Evolutionary conservation across 2,797 vertebrate genomes (phyloP), one percentile per base, ranked within the genome.

Genomic region (Hybognathus amarus): DNA sequence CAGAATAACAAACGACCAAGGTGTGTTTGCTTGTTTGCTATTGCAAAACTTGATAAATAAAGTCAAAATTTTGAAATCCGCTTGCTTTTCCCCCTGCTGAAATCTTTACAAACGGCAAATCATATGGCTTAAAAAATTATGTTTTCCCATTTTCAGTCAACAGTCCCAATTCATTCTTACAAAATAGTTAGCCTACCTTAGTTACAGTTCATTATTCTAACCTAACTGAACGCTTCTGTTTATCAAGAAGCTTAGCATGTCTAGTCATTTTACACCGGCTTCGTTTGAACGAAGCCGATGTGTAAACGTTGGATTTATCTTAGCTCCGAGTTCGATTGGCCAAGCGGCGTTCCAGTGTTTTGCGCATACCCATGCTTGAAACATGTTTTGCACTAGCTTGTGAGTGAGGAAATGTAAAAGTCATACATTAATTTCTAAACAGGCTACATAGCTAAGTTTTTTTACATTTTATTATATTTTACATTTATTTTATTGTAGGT

Each of bases 11-110:
- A 79, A 50, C n/a, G 27, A 56, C 63, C 7, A 83, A 74, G 22
- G 5, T 50, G n/a, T 77, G 50, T 45, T 45, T 4, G 45, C 12
- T 45, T 15, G 13, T 47, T 47, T 47, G 13, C 45, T 47, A 47
- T 70, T 52, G 27, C 36, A 78, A 63, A 52, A 75, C 17, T 50
- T 77, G 63, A 38, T 77, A 66, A 40, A 74, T 70, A 18, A 67
- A 67, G 12, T 52, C 13, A 69, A 38, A 30, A 9, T n/a, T 80
- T 70, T 83, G 56, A 77, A 76, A 80, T 76, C 50, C 3, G 17
- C 15, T 54, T 6, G 5, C 3, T 45, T 56, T 20, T 30, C 50
- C 33, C n/a, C 12, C 6, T 42, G 36, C 36, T 15, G 0, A 27
- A 47, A 27, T 38, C 61, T 13, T 30, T 17, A 63, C 27, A 63